Evolutionary conservation across 1,140 invertebrate genomes (phyloP), one percentile per base, ranked within the genome.

Genomic region (Brachionus paranguensis): DNA sequence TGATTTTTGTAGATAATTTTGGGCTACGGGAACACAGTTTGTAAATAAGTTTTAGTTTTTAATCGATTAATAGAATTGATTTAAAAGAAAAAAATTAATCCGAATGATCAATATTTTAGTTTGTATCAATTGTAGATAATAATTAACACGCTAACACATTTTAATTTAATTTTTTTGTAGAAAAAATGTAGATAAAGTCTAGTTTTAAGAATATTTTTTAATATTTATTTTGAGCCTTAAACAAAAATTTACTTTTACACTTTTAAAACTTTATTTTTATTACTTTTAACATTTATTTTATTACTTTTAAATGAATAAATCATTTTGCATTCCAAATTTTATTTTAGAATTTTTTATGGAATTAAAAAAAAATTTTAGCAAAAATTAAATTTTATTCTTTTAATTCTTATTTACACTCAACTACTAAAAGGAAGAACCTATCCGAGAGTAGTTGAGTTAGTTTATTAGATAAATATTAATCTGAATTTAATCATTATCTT

Each of bases 71-170:
- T 72, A 72, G 68, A 43, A 20, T 72, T 41, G 68, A 43, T 41
- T 41, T 72, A 17, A 41, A 45, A 37, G 33, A 7, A 72, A 72
- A 68, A 68, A 68, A 33, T 72, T 72, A 43, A 72, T 72, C 68
- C 68, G 68, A 72, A 72, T 72, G 68, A 72, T 43, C 8, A 20
- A 72, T 72, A 43, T 72, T 72, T 72, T 72, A 72, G 68, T 72
- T 72, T 41, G 37, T 72, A 43, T 43, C 17, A 60, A 60, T 20
- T 60, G 53, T 60, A 60, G 53, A 60, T 60, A 60, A 60, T 20
- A 60, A 60, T 60, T 60, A 60, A 60, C 53, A 20, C 20, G 27
- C 53, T 60, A 60, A 60, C 53, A 17, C n/a, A 60, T 60, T 60
- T 60, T 68, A 68, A 41, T n/a, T n/a, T 64, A 10, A 64, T 64